Conservation (phyloP, 2,888 invertebrate genomes). For the Lithosia quadra region DNA sequence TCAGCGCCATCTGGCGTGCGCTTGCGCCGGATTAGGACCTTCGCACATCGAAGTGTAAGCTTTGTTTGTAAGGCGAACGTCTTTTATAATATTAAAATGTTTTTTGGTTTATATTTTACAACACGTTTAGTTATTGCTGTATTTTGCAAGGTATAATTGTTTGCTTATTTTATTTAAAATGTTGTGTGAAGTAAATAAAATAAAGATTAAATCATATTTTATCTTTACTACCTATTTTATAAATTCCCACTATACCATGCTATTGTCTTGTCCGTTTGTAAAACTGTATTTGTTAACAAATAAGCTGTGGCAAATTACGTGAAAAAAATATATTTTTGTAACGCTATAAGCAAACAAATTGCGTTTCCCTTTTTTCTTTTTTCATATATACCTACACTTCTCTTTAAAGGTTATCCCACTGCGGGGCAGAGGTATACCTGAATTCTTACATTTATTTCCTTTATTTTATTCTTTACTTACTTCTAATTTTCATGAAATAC, state of each 20-base stretch:
- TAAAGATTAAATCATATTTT: background rate
- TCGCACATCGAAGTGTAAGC: constrained; percentile 35
- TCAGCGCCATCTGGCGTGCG: constrained; percentile 78
- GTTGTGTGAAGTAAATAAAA: background rate
- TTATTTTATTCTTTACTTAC: background rate
- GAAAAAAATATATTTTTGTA: background rate
- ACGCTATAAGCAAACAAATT: background rate
- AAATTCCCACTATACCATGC: background rate
- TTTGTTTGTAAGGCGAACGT: background rate
- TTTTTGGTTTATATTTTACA: background rate
- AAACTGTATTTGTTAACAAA: background rate
- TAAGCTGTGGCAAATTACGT: background rate
- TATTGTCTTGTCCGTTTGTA: background rate
- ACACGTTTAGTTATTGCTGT: no score
- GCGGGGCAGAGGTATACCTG: background rate
- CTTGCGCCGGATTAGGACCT: constrained; percentile 57
- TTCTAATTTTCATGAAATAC: background rate
- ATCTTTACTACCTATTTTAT: background rate
- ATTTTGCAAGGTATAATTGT: no score
- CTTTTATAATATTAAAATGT: background rate
- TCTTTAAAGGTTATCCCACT: background rate
- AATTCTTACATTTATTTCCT: background rate
- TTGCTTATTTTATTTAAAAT: background rate
- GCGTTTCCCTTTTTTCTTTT: background rate
- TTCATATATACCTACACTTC: background rate